A percentile compares a stretch with the other conserved stretches of the same genome.
Conservation (phyloP, 2,888 invertebrate genomes). For the Antheraea assamensis region DNA sequence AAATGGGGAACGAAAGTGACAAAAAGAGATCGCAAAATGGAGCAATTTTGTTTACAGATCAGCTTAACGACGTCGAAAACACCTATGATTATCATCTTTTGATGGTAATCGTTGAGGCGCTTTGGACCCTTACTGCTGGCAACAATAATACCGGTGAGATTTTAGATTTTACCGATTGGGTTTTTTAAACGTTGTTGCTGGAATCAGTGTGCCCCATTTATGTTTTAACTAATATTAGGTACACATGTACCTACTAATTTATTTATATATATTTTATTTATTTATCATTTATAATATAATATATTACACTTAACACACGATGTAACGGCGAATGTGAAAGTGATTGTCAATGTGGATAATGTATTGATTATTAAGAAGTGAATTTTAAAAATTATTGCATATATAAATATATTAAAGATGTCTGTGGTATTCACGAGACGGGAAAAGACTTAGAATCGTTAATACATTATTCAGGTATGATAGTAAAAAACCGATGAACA, state of each 20-base stretch:
- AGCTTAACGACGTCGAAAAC: conserved; percentile 82
- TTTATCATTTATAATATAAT: conserved; percentile 22
- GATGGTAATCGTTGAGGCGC: conserved; percentile 79
- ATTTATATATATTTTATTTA: conserved; percentile 33
- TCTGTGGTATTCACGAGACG: not conserved
- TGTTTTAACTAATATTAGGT: conserved; percentile 50
- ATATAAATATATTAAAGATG: not conserved
- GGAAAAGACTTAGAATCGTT: not conserved
- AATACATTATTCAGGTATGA: not conserved
- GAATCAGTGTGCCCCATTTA: conserved; percentile 59
- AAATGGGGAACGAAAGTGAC: conserved; percentile 52
- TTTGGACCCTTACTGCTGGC: conserved; percentile 76
- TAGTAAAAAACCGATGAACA: not conserved
- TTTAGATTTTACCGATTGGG: conserved; percentile 63
- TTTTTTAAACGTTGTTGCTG: conserved; percentile 48
- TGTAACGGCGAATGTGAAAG: conserved; percentile 13
- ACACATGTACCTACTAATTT: conserved; percentile 32
- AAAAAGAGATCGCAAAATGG: conserved; percentile 76
- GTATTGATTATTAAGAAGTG: not conserved
- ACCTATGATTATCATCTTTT: conserved; percentile 82
- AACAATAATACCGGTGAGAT: conserved; percentile 76
- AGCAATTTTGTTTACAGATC: conserved; percentile 80
- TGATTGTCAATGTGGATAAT: conserved; percentile 7
- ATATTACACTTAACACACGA: conserved; percentile 7
- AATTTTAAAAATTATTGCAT: not conserved